A percentile compares a stretch with the other conserved stretches of the same genome.
These are phyloP conservation scores for Lepidonotus clava DNA, from an alignment of 2,888 invertebrate species.

Conservation along the genomic window DNA sequence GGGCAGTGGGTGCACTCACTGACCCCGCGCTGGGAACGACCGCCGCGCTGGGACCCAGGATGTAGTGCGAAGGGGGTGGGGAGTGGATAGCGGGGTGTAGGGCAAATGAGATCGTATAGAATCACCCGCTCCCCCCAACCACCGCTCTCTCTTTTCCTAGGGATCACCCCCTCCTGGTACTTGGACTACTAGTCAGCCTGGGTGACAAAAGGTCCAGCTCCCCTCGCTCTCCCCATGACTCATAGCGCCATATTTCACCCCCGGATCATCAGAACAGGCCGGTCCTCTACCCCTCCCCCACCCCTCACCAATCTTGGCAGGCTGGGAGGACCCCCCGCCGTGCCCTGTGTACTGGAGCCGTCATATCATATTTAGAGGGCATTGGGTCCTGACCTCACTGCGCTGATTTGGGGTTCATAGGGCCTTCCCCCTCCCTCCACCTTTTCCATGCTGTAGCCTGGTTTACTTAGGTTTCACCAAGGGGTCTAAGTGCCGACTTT, in stretches of 20 bases:
- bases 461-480: too few species aligned
- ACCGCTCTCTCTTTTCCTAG: neutral
- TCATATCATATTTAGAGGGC: too few species aligned
- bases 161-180: neutral
- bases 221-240: neutral
- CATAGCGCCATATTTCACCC: neutral
- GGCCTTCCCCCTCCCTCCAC: too few species aligned
- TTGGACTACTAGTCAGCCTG: neutral
- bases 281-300: too few species aligned
- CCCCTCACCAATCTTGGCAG: too few species aligned
- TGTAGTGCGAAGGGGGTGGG: neutral
- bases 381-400: too few species aligned
- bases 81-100: neutral
- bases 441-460: too few species aligned
- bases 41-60: neutral
- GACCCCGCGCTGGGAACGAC: neutral
- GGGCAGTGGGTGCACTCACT: neutral
- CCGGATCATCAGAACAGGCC: neutral
- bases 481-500: too few species aligned
- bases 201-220: conserved; percentile 5
- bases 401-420: too few species aligned
- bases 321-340: too few species aligned
- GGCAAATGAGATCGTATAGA: neutral
- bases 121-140: neutral
- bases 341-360: too few species aligned